Evolutionary conservation across 2,797 vertebrate genomes (phyloP).

Genomic region (Thripadectes ignobilis): DNA sequence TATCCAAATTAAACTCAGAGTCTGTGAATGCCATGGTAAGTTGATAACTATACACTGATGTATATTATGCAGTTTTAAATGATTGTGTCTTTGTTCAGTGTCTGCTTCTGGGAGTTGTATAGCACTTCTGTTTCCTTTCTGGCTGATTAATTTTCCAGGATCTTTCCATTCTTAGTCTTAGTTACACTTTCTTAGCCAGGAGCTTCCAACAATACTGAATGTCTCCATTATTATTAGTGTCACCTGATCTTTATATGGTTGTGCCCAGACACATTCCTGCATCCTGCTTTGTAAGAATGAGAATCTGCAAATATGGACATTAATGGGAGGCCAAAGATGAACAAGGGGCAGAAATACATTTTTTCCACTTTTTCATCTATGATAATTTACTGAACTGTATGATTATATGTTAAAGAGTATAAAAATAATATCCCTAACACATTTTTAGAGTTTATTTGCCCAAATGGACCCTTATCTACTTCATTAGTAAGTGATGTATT

Average conservation of each 20-base stretch:
- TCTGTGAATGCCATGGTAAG: constrained; percentile 6
- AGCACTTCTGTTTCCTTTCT: constrained; percentile 1
- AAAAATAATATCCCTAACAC: background rate
- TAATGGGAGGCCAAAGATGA: background rate
- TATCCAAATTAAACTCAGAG: constrained; percentile 42
- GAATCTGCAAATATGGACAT: background rate
- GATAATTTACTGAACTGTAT: background rate
- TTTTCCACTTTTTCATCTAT: background rate
- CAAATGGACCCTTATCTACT: background rate
- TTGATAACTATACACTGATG: background rate
- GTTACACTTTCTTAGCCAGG: background rate
- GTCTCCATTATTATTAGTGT: background rate
- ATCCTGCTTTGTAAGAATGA: background rate
- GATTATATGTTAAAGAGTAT: background rate
- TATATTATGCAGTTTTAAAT: constrained; percentile 1
- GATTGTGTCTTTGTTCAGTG: background rate
- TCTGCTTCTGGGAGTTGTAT: background rate
- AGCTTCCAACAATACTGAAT: background rate
- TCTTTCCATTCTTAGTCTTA: background rate
- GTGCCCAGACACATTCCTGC: background rate
- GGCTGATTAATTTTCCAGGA: background rate
- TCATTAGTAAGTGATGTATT: background rate
- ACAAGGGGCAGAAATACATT: background rate
- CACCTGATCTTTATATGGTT: background rate
- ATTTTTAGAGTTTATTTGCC: background rate